Percentiles rank a stretch among this genome's conserved stretches.
phyloP scores from a whole-genome alignment of 2,113 vertebrate genomes.

The Actinemys pallida region DNA sequence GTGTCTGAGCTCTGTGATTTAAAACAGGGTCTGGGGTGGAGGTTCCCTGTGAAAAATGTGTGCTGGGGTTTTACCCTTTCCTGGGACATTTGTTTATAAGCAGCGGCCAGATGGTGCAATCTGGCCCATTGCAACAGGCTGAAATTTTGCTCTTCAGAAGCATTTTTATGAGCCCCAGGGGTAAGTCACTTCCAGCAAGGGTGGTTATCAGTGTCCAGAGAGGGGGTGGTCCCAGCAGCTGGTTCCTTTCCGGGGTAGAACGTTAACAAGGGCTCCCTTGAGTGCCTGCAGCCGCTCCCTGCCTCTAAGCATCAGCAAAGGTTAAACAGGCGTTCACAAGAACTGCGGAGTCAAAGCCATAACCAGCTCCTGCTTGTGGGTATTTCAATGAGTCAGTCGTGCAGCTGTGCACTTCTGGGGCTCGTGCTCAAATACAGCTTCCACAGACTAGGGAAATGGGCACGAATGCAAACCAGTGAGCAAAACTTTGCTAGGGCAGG shows the following conservation, averaged over 20 bases:
- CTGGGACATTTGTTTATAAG: conserved; percentile 53
- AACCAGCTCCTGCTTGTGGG: neutral
- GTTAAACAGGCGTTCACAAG: neutral
- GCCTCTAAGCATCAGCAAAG: neutral
- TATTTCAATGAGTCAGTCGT: neutral
- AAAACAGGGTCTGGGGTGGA: neutral
- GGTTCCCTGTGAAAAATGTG: neutral
- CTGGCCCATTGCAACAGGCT: conserved; percentile 17
- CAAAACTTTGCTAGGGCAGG: too few species aligned
- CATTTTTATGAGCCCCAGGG: conserved; percentile 32
- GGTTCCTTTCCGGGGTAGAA: neutral
- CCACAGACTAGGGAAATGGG: too few species aligned
- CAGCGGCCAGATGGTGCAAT: conserved; percentile 63
- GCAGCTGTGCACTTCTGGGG: too few species aligned
- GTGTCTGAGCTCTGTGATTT: neutral
- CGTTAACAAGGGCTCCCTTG: conserved; percentile 19
- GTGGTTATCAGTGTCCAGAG: conserved; percentile 32
- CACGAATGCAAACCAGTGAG: too few species aligned
- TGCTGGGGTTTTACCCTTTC: conserved; percentile 56
- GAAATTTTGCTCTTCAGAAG: conserved; percentile 8
- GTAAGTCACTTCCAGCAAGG: neutral
- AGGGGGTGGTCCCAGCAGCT: neutral
- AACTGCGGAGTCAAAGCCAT: neutral
- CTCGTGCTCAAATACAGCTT: too few species aligned
- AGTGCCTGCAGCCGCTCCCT: conserved; percentile 11